Evolutionary conservation across 1,140 invertebrate species (phyloP), one percentile per base, ranked within the genome.

Genomic region (Thaumatotibia leucotreta): DNA sequence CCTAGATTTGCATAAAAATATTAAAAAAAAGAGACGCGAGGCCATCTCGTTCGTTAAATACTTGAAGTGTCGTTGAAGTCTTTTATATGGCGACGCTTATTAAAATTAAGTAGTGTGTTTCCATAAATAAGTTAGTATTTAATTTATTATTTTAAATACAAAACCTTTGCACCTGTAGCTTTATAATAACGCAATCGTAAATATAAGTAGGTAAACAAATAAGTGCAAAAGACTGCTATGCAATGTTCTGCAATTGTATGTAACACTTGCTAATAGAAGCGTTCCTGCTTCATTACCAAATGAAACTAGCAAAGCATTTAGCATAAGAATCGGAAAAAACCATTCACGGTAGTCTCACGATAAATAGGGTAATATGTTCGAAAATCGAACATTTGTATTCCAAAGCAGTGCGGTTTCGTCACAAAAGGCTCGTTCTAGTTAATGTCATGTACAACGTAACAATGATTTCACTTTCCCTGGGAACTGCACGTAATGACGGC

Each of bases 381-480:
- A 58, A 24, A 24, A 9, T n/a, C n/a, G 10, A 24, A 20, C 39
- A 45, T 45, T 45, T 20, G 39, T 45, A n/a, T 45, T 45, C 14
- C 6, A 45, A 39, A 11, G 14, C 35, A 39, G 35, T n/a, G n/a
- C 17, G 14, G 39, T 45, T 39, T 39, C n/a, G 14, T n/a, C 35
- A 11, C 39, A 45, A 45, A 45, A 45, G 14, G n/a, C 17, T 45
- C 39, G 39, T 45, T 20, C 39, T 20, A 45, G 39, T 45, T 45
- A 45, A 17, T 1, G 39, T 45, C 17, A 20, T 20, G n/a, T 45
- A 24, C 29, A 27, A 27, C 24, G 52, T n/a, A 58, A 58, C 24
- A 20, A 52, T n/a, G 22, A 52, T 27, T 11, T 58, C 52, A 58
- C 52, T 58, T 58, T 58, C 52, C 52, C 27, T 58, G 52, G 52